These are phyloP conservation scores for Cylas formicarius DNA, from an alignment of 1,140 invertebrate genomes.

Conservation along the genomic window DNA sequence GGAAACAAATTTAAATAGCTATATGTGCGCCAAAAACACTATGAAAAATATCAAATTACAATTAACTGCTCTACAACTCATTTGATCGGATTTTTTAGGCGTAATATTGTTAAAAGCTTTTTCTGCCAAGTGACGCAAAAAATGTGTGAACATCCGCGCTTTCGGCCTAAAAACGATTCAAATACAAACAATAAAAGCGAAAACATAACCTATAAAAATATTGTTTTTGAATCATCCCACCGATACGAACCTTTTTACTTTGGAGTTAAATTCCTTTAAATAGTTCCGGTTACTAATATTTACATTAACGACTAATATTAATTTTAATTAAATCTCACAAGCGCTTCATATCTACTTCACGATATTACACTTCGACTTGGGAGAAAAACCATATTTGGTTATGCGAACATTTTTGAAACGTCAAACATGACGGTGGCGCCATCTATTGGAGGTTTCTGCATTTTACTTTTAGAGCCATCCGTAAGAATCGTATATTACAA, in stretches of 20 bases:
- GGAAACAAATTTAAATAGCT: no score
- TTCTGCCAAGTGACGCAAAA: no score
- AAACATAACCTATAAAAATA: conserved; percentile 33
- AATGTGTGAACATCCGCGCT: no score
- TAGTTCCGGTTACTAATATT: conserved; percentile 22
- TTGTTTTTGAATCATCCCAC: conserved; percentile 13
- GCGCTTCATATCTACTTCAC: conserved; percentile 32
- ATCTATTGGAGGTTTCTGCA: no score
- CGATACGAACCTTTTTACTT: conserved; percentile 25
- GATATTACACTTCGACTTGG: conserved; percentile 22
- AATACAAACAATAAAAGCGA: no score
- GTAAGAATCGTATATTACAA: no score
- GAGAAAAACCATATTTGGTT: conserved; percentile 37
- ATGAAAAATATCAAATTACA: neutral
- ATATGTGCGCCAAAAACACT: neutral
- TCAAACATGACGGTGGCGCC: conserved; percentile 21
- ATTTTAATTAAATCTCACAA: conserved; percentile 19
- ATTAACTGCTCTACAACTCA: conserved; percentile 3
- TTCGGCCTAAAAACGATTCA: no score
- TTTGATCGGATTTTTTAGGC: no score
- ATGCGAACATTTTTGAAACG: conserved; percentile 37
- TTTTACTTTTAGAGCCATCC: no score
- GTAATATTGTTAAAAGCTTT: no score
- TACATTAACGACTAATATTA: conserved; percentile 24
- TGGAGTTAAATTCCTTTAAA: conserved; percentile 3